These are phyloP conservation scores for Beris chalybata DNA, from an alignment of 2,888 invertebrate species.

Conservation along the genomic window DNA sequence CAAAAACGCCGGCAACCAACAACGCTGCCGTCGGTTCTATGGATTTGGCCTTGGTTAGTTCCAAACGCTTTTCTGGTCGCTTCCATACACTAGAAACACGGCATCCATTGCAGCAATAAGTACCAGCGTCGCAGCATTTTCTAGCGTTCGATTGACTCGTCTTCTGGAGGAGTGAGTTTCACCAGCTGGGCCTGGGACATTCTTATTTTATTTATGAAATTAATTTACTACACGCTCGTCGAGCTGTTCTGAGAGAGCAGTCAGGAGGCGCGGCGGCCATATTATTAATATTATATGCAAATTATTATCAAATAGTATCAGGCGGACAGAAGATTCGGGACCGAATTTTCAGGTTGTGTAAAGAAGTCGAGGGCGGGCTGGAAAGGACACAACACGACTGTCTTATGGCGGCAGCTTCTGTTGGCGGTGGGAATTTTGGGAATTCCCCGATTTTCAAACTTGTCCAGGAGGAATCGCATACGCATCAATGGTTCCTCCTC, in stretches of 20 bases:
- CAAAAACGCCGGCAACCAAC: background rate
- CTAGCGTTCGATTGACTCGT: slow-evolving; percentile 10
- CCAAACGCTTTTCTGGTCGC: background rate
- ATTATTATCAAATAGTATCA: slow-evolving; percentile 51
- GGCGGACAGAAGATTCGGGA: slow-evolving; percentile 43
- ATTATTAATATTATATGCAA: slow-evolving; percentile 48
- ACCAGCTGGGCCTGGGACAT: slow-evolving; percentile 27
- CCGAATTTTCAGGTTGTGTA: background rate
- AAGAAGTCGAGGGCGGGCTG: too few species aligned
- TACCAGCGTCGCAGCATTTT: slow-evolving; percentile 16
- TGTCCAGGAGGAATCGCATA: too few species aligned
- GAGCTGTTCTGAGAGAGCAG: slow-evolving; percentile 37
- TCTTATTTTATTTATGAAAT: slow-evolving; percentile 30
- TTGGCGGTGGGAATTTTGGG: too few species aligned
- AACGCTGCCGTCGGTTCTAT: background rate
- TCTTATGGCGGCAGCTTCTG: too few species aligned
- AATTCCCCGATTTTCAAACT: too few species aligned
- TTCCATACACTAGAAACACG: background rate
- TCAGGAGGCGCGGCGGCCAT: slow-evolving; percentile 42
- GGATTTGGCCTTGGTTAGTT: background rate
- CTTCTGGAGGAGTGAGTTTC: background rate
- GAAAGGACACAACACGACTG: too few species aligned
- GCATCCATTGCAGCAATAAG: slow-evolving; percentile 1
- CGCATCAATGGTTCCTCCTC: too few species aligned
- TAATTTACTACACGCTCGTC: slow-evolving; percentile 4